Conservation (phyloP, 2,113 vertebrate genomes). For the Mola mola region DNA sequence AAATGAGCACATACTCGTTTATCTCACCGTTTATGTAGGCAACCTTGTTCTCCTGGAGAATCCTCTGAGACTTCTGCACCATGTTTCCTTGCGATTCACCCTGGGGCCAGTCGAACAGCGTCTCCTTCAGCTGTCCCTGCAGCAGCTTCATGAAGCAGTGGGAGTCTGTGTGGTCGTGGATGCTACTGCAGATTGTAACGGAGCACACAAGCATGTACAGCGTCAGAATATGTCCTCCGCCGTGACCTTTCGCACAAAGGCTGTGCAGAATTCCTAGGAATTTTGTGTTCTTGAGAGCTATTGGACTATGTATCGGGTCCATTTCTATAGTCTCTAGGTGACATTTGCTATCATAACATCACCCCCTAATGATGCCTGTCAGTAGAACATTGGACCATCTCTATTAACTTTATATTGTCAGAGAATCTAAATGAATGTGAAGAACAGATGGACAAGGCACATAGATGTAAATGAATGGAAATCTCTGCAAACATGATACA, state of each 20-base stretch:
- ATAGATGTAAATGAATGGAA: too few species aligned
- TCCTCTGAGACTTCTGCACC: constrained; percentile 89
- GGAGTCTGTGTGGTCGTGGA: constrained; percentile 96
- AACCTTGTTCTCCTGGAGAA: constrained; percentile 90
- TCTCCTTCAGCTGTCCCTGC: constrained; percentile 96
- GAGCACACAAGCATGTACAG: constrained; percentile 25
- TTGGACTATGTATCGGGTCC: neutral
- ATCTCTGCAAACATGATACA: neutral
- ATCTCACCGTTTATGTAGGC: constrained; percentile 96
- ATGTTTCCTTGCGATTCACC: constrained; percentile 84
- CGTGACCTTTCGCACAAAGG: neutral
- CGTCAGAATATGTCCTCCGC: constrained; percentile 25
- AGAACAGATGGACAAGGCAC: too few species aligned
- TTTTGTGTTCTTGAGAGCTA: neutral
- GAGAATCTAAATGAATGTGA: neutral
- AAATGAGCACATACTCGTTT: too few species aligned
- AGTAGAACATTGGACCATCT: neutral
- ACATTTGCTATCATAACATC: neutral
- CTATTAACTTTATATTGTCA: neutral
- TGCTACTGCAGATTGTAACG: constrained; percentile 87
- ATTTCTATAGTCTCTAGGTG: too few species aligned
- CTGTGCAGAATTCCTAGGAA: neutral
- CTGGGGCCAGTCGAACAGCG: constrained; percentile 92
- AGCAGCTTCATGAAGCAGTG: constrained; percentile 99
- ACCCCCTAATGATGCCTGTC: neutral